Evolutionary conservation across 2,113 vertebrate genomes (phyloP).

Genomic region (Urocitellus parryii): DNA sequence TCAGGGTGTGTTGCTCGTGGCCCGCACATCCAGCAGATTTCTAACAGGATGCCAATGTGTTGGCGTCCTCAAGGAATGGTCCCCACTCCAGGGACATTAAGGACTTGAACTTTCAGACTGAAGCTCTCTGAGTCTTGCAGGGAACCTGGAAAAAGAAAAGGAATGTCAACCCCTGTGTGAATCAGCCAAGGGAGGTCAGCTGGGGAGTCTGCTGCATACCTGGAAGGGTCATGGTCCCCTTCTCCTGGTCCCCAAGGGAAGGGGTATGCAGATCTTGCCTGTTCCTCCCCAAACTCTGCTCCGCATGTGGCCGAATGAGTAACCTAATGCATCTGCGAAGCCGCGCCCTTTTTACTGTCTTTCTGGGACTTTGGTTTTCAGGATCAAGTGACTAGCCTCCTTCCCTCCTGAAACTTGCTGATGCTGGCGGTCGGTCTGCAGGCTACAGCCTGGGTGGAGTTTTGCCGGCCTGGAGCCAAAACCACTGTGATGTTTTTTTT

Average conservation of each 20-base stretch:
- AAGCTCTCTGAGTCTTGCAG: not conserved
- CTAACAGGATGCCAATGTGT: not conserved
- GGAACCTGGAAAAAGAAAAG: not conserved
- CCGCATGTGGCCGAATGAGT: not conserved
- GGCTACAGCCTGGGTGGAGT: constrained; percentile 23
- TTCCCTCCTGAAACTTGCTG: constrained; percentile 54
- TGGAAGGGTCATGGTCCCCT: not conserved
- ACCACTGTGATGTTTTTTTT: constrained; percentile 43
- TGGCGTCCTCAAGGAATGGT: not conserved
- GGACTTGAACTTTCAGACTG: not conserved
- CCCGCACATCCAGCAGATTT: not conserved
- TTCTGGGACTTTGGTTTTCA: not conserved
- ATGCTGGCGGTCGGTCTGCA: not conserved
- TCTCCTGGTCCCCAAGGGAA: not conserved
- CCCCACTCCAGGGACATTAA: not conserved
- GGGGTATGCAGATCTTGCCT: not conserved
- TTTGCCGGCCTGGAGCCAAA: constrained; percentile 15
- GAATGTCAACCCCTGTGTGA: not conserved
- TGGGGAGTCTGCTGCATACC: not conserved
- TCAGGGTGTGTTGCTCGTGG: not conserved
- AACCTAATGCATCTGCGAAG: rapidly evolving
- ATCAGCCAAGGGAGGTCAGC: not conserved
- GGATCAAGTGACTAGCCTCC: constrained; percentile 25
- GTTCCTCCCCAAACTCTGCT: not conserved
- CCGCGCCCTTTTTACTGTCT: not conserved